Evolutionary conservation across 2,797 vertebrate species (phyloP).

Genomic region (Microhierax caerulescens): DNA sequence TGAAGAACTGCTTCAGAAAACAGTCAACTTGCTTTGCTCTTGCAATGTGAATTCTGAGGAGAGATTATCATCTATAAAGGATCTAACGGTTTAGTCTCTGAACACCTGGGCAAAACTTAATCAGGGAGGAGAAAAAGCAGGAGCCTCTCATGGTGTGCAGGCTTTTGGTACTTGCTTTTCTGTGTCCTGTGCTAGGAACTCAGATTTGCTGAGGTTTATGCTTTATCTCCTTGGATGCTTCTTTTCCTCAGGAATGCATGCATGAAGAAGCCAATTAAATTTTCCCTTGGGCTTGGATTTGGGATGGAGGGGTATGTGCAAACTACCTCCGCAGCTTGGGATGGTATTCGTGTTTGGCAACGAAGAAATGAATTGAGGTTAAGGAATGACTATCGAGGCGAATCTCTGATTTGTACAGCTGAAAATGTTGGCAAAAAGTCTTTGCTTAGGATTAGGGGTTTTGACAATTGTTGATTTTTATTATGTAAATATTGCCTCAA

Average conservation of each 20-base stretch:
- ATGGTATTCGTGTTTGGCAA: background rate
- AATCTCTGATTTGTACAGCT: background rate
- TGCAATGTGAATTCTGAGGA: background rate
- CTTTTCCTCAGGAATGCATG: background rate
- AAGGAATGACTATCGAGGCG: background rate
- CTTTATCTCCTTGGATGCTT: background rate
- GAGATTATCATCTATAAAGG: background rate
- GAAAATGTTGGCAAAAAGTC: background rate
- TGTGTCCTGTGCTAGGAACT: background rate
- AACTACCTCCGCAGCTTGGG: background rate
- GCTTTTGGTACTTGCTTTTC: background rate
- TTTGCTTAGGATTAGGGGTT: rapidly evolving
- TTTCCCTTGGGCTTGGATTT: background rate
- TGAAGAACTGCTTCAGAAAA: background rate
- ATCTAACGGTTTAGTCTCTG: background rate
- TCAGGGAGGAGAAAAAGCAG: background rate
- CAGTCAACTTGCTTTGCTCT: background rate
- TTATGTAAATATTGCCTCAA: background rate
- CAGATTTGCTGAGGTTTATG: background rate
- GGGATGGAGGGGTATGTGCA: background rate
- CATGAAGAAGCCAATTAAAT: background rate
- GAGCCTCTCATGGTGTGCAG: background rate
- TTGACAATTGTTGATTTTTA: background rate
- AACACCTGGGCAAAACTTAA: background rate
- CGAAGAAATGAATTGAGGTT: background rate